Conservation (phyloP, 2,888 invertebrate genomes). For the Cecidostiba fungosa region DNA sequence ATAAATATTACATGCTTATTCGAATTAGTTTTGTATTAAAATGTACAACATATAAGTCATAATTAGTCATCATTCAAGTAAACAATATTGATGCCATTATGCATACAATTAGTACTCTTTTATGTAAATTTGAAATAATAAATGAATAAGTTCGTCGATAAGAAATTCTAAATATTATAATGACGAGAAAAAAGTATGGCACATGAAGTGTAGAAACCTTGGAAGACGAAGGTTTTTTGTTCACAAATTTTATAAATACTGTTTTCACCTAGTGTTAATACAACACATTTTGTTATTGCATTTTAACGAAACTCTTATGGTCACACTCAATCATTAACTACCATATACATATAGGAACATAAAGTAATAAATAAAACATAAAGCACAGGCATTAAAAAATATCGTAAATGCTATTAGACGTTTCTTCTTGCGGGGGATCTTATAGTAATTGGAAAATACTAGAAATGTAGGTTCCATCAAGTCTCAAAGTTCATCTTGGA, state of each 20-base stretch:
- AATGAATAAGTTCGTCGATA: not conserved
- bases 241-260: constrained; percentile 46
- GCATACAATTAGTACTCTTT: not conserved
- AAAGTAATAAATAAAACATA: constrained; percentile 67
- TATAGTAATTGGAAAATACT: constrained; percentile 63
- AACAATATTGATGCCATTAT: not conserved
- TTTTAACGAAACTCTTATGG: constrained; percentile 16
- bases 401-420: constrained; percentile 66
- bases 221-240: constrained; percentile 57
- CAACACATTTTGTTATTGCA: constrained; percentile 35
- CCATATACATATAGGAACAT: constrained; percentile 65
- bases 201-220: constrained; percentile 50
- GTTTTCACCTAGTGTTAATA: constrained; percentile 41
- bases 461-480: constrained; percentile 78
- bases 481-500: constrained; percentile 88
- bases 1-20: not conserved
- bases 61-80: not conserved
- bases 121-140: not conserved
- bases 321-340: constrained; percentile 39
- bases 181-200: constrained; percentile 58
- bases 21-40: not conserved
- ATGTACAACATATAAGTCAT: not conserved
- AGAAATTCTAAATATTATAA: constrained; percentile 27
- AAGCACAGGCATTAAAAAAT: constrained; percentile 67
- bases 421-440: constrained; percentile 61